These are phyloP conservation scores for Ophioninae sp. DNA, from an alignment of 2,888 invertebrate genomes.

Conservation along the genomic window DNA sequence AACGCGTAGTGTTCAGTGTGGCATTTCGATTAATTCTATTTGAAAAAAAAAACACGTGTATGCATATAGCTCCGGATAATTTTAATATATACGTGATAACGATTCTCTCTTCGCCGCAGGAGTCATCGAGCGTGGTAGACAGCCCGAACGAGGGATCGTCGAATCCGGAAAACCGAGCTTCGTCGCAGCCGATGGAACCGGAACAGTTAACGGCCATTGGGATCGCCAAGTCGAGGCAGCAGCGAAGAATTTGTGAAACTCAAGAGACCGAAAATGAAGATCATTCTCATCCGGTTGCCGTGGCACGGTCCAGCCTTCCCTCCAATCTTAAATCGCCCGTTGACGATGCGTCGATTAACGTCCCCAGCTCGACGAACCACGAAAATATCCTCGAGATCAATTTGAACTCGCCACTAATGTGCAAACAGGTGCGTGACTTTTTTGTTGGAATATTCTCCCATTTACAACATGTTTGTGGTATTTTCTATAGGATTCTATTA, in stretches of 20 bases:
- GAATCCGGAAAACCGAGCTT: conserved; percentile 39
- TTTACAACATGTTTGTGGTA: neutral
- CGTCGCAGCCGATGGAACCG: conserved; percentile 53
- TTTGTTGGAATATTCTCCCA: conserved; percentile 5
- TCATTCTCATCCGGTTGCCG: conserved; percentile 3
- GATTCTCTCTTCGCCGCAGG: conserved; percentile 68
- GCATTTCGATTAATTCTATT: neutral
- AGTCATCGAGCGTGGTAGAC: conserved; percentile 68
- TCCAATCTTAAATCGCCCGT: conserved; percentile 16
- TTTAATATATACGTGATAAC: neutral
- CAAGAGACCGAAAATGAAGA: conserved; percentile 23
- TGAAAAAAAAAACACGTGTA: neutral
- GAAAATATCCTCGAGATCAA: conserved; percentile 69
- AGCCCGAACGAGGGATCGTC: conserved; percentile 52
- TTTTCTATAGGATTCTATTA: too few species aligned
- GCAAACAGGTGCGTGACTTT: conserved; percentile 66
- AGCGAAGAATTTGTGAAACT: conserved; percentile 30
- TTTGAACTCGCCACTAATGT: conserved; percentile 71
- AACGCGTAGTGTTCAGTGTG: neutral
- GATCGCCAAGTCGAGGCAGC: conserved; percentile 8
- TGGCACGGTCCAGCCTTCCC: conserved; percentile 15
- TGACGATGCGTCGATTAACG: neutral
- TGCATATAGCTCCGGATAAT: neutral
- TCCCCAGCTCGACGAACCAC: neutral
- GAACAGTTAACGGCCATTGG: conserved; percentile 26